phyloP scores from a whole-genome alignment of 1,140 invertebrate species.

The Musca domestica region DNA sequence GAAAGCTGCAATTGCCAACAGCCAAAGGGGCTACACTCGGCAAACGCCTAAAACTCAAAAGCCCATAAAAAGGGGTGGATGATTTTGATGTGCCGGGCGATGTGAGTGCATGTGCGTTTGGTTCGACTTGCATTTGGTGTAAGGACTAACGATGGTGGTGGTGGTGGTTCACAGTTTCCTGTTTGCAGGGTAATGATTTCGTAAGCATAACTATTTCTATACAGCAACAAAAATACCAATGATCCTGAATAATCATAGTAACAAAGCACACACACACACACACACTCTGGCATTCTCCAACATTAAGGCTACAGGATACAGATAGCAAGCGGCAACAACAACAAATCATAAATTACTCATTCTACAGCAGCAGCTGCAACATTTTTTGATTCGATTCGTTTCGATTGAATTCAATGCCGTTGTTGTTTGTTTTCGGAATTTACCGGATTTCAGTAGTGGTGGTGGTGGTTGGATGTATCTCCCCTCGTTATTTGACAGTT shows the following conservation, averaged over 20 bases:
- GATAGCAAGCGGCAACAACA: background rate
- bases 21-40: no score
- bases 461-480: no score
- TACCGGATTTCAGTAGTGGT: background rate
- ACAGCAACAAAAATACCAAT: conserved; percentile 9
- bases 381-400: background rate
- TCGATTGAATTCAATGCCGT: background rate
- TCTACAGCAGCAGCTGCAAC: conserved; percentile 9
- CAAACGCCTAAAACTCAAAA: no score
- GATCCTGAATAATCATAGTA: conserved; percentile 7
- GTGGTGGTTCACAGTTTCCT: no score
- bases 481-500: background rate
- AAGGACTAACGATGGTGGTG: no score
- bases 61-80: no score
- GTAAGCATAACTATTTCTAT: conserved; percentile 6
- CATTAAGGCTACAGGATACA: no score
- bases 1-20: no score
- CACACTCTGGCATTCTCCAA: background rate
- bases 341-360: conserved; percentile 16
- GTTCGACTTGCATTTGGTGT: no score
- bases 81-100: no score
- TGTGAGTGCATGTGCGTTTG: no score
- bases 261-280: background rate
- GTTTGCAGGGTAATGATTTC: no score
- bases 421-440: conserved; percentile 5